Base-by-base conservation (phyloP, 2,888 invertebrate genomes). In the Drosophila macrothrix region DNA sequence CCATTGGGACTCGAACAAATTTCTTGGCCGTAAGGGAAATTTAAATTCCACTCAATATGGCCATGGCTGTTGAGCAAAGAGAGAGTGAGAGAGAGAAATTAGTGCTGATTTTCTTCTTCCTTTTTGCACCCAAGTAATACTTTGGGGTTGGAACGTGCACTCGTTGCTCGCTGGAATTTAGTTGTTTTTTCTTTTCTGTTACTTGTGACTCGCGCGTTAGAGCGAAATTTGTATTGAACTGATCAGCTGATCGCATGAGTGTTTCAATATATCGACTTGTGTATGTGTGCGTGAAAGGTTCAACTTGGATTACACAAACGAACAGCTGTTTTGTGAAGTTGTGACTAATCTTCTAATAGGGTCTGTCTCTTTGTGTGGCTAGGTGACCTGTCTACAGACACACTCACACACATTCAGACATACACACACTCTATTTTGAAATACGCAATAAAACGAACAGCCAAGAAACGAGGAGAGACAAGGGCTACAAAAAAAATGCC, bases 211-310 rank as follows among this genome's bases (percentile, higher is more conserved):
- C 31, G 25, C 19, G 37, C 49, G 59, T 70, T 68, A 61, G 78
- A 78, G 82, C 66, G 68, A 35, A 67, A 66, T 74, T 74, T 58
- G 55, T 72, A 58, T 63, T 73, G 55, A 68, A 59, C 65, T 58
- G 77, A 90, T 81, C 89, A 90, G 90, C 86, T 86, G 86, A 90
- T 90, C 89, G 59, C 25, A 62, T 37, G 60, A 37, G 49, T 39
- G 37, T 67, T 54, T 55, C 9, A 28, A 55, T 37, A 54, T 35
- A 35, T 16, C 19, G 3, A 46, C 53, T 56, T 64, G 19, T 37
- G n/a, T 60, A 49, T 22, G 50, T 39, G 50, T 16, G 50, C 39
- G 50, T 35, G 49, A 64, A 29, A 43, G 31, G 35, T 56, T 33
- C 37, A 39, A 62, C 69, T 61, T 50, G n/a, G 59, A 50, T 70